Percentiles rank a stretch among this genome's conserved stretches.
These are phyloP conservation scores for Gambusia yucatana DNA, from an alignment of 2,797 vertebrate species.

Conservation along the genomic window DNA sequence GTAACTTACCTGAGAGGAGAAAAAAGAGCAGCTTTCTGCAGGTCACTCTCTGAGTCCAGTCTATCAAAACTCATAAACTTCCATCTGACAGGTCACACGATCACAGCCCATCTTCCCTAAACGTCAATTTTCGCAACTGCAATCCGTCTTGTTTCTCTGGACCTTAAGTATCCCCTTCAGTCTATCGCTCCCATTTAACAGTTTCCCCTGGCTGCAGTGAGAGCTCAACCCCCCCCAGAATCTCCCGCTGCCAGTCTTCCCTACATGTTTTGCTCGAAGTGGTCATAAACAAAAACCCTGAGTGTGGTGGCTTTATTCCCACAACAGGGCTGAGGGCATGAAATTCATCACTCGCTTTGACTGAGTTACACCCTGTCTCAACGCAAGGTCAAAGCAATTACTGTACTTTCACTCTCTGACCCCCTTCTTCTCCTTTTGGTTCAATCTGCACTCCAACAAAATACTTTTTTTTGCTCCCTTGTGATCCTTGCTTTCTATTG, in stretches of 20 bases:
- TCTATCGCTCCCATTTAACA: conserved; percentile 30
- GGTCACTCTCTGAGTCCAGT: conserved; percentile 14
- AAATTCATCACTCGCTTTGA: conserved; percentile 69
- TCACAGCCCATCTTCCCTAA: conserved; percentile 27
- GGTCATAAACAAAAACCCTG: conserved; percentile 62
- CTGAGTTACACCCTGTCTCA: conserved; percentile 62
- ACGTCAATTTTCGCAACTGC: conserved; percentile 14
- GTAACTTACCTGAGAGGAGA: neutral
- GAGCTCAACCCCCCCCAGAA: conserved; percentile 7
- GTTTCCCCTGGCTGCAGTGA: conserved; percentile 31
- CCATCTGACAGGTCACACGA: conserved; percentile 31
- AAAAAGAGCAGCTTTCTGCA: neutral
- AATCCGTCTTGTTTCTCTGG: conserved; percentile 27
- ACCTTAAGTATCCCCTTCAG: conserved; percentile 36
- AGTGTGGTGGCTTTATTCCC: conserved; percentile 53
- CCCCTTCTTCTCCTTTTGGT: conserved; percentile 38
- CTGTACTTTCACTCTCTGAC: conserved; percentile 62
- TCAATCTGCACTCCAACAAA: conserved; percentile 35
- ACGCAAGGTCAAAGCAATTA: conserved; percentile 78
- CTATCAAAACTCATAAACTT: conserved; percentile 44
- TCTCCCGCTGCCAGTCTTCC: conserved; percentile 6
- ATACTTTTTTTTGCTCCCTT: conserved; percentile 16
- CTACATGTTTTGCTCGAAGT: conserved; percentile 26
- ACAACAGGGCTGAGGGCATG: conserved; percentile 39
- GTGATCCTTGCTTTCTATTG: conserved; percentile 21